phyloP scores from a whole-genome alignment of 2,113 vertebrate genomes.

The Saccopteryx leptura region DNA sequence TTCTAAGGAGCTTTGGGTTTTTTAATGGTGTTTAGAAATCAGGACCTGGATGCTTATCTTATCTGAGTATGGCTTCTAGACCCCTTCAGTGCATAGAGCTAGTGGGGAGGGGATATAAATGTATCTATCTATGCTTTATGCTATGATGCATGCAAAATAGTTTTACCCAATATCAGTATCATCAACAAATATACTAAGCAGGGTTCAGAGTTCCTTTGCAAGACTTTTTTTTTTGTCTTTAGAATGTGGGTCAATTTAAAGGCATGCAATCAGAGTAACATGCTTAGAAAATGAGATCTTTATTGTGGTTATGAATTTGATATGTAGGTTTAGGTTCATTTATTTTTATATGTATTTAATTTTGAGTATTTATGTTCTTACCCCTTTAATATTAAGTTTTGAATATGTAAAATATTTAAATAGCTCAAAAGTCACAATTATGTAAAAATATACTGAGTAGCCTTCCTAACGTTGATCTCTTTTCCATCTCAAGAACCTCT shows the following conservation, averaged over 20 bases:
- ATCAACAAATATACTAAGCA: not conserved
- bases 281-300: not conserved
- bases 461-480: not conserved
- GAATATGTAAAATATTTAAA: not conserved
- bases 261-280: not conserved
- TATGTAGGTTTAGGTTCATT: not conserved
- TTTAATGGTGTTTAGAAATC: not conserved
- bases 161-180: constrained; percentile 18
- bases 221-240: not conserved
- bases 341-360: not conserved
- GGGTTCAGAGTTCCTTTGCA: not conserved
- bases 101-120: not conserved
- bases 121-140: not conserved
- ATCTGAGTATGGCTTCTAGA: not conserved
- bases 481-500: not conserved
- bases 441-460: not conserved
- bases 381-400: not conserved
- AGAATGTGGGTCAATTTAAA: not conserved
- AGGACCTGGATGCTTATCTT: not conserved
- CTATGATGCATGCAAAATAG: not conserved
- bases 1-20: not conserved
- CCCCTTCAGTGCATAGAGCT: not conserved
- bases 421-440: not conserved
- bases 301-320: not conserved
- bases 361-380: not conserved